Base-by-base conservation (phyloP, 2,113 vertebrate genomes). In the Ptilonorhynchus violaceus region DNA sequence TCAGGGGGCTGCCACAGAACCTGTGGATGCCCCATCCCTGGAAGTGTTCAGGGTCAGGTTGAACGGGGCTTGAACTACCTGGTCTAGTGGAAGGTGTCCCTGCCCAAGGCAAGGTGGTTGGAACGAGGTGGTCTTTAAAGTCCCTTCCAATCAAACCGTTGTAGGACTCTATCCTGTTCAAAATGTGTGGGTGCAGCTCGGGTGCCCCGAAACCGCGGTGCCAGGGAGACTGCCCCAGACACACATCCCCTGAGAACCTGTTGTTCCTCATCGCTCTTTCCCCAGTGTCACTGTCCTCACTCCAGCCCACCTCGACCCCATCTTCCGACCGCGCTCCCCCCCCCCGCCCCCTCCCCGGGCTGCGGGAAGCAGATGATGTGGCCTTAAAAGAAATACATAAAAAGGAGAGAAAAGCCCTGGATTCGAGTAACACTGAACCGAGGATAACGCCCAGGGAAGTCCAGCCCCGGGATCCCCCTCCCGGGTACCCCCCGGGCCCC, bases 191-290 rank as follows among this genome's bases (percentile, higher is more conserved):
- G 24, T 3, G 6, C 37, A 75, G 18, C 47, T 58, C 49, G 35
- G 10, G 3, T 4, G 17, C 13, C 33, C 66, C 28, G 0, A 28
- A 37, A 1, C 1, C 7, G 7, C 22, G 17, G 27, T 33, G 64
- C 31, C 3, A 16, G 55, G 21, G 60, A 53, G 60, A 10, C 25
- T 2, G 3, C 50, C 60, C 37, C 85, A 12, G 39, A 33, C 63
- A 22, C 44, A 9, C 0, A 5, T 8, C 17, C 63, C 78, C 30
- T 0, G 22, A 37, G 42, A 53, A 42, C 46, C 7, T 16, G 2
- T 0, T 1, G 55, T 41, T 74, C 66, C 30, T 11, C 78, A 28
- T 5, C 9, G 10, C 59, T 52, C 17, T 2, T 4, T 27, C 59
- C 33, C 46, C 10, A 30, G 42, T 3, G 67, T 11, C 24, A 6